These are phyloP conservation scores for Sapajus apella DNA, from an alignment of 2,113 vertebrate species.

Conservation along the genomic window DNA sequence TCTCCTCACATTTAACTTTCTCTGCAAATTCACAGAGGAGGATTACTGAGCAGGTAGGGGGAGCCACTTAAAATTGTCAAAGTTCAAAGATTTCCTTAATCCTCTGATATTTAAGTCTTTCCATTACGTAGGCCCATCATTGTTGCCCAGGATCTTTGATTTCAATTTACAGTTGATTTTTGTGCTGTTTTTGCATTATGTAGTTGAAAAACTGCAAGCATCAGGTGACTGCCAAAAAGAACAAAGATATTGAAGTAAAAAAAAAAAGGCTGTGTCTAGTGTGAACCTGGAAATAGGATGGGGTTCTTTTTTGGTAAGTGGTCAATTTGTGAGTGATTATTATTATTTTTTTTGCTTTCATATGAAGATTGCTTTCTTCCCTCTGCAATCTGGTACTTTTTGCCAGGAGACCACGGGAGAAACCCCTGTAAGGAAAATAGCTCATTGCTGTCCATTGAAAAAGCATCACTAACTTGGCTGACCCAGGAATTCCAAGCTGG, in stretches of 20 bases:
- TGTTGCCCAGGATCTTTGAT: background rate
- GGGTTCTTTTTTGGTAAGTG: background rate
- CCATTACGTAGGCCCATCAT: background rate
- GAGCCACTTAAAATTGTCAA: background rate
- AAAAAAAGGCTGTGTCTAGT: background rate
- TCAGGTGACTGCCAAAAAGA: background rate
- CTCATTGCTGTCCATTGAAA: background rate
- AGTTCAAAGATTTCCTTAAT: background rate
- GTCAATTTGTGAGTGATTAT: background rate
- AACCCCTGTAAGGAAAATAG: background rate
- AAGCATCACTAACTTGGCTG: background rate
- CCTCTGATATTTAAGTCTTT: background rate
- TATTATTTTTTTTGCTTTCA: background rate
- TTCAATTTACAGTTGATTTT: background rate
- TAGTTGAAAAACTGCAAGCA: background rate
- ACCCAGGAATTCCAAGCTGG: background rate
- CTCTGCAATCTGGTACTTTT: background rate
- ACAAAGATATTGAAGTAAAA: background rate
- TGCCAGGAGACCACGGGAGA: background rate
- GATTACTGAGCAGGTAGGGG: fast-evolving
- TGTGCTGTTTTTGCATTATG: background rate
- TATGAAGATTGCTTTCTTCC: background rate
- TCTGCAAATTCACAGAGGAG: background rate
- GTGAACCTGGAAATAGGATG: background rate
- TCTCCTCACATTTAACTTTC: background rate